Evolutionary conservation across 2,113 vertebrate species (phyloP), one percentile per base, ranked within the genome.

Genomic region (Okapia johnstoni): DNA sequence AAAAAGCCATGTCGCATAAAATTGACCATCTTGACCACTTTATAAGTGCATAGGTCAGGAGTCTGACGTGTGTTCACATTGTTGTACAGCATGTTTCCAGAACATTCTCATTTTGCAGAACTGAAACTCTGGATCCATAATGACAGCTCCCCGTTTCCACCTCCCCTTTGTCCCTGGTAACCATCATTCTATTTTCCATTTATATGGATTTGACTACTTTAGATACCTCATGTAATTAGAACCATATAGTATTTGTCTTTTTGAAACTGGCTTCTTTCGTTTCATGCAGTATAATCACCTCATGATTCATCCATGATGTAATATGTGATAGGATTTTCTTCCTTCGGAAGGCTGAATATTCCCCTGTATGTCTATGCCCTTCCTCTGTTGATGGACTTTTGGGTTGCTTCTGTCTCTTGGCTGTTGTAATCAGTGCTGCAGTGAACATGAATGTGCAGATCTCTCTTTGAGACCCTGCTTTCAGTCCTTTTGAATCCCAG

Each of bases 251-350:
- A 33, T 28, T 55, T 73, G 43, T 94, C 81, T 76, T 84, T 85
- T 33, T 73, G 33, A 88, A 28, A 55, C 43, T 54, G 58, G 13
- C 48, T 73, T 85, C 50, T 85, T 95, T 93, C 66, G 23, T 23
- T 73, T 93, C 54, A 19, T 61, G 7, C 88, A 55, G 15, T 52
- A 19, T 55, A 40, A 55, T 90, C 52, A 77, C 7, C 36, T 92
- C 54, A 91, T 33, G 33, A 14, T 77, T 88, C 28, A 66, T 81
- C 30, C 50, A 77, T 92, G 8, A 43, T 60, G 8, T 60, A 26
- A 50, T 61, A 40, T n/a, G 33, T 96, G 81, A 96, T 28, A 96
- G n/a, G 19, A 87, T 89, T 95, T 89, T 46, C 66, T 90, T 93
- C 61, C 33, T 85, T 85, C 17, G 48, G 58, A 77, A 95, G 79